Evolutionary conservation across 2,113 vertebrate genomes (phyloP).

Genomic region (Apteryx mantelli): DNA sequence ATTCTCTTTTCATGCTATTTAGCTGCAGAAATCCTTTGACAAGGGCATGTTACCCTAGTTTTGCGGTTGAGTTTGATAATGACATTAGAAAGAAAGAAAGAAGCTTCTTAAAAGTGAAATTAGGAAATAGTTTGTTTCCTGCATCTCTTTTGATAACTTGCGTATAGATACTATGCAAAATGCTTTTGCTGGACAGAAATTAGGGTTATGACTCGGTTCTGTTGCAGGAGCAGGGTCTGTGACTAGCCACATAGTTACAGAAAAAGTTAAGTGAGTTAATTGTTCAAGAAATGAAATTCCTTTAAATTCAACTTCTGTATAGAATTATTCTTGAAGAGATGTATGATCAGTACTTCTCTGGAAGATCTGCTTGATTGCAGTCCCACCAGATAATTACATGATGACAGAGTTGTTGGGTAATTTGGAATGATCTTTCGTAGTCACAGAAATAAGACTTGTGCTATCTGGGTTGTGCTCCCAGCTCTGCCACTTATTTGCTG

Average conservation of each 20-base stretch:
- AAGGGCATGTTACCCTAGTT: conserved; percentile 18
- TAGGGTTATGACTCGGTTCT: neutral
- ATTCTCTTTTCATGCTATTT: neutral
- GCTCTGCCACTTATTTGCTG: neutral
- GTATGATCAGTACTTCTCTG: neutral
- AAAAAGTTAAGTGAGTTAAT: neutral
- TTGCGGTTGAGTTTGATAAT: conserved; percentile 8
- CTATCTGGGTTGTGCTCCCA: neutral
- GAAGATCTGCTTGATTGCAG: neutral
- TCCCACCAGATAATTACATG: neutral
- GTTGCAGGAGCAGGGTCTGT: neutral
- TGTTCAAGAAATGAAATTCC: neutral
- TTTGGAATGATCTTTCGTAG: neutral
- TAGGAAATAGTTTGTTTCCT: neutral
- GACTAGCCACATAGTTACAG: neutral
- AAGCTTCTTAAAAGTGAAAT: conserved; percentile 10
- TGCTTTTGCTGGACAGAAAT: neutral
- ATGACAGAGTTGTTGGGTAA: neutral
- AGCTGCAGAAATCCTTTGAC: neutral
- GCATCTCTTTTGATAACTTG: neutral
- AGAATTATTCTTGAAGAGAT: neutral
- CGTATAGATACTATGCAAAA: neutral
- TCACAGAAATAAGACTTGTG: neutral
- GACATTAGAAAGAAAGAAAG: neutral
- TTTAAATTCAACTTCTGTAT: neutral